Conservation (phyloP, 1,140 invertebrate species). For the Aphaenogaster rudis region DNA sequence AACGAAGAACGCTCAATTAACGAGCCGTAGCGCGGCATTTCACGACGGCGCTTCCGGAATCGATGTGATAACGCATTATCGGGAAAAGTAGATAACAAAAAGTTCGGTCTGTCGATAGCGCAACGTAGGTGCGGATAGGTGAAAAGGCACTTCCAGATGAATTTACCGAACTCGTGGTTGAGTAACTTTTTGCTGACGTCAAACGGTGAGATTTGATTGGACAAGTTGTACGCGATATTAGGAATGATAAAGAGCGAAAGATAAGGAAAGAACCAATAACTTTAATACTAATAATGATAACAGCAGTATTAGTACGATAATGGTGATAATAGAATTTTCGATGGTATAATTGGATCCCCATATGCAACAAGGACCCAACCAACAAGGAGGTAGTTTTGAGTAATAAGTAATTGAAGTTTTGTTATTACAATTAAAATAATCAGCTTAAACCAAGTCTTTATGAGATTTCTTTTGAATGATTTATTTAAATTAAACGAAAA, state of each 20-base stretch:
- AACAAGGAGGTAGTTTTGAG: no score
- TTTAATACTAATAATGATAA: background rate
- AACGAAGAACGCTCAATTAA: conserved; percentile 66
- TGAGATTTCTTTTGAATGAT: no score
- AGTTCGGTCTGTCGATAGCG: background rate
- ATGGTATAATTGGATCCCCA: background rate
- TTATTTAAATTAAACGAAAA: no score
- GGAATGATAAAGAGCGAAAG: background rate
- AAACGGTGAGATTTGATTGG: background rate
- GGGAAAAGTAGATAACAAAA: conserved; percentile 23
- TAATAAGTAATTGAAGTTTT: no score
- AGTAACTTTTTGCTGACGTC: background rate
- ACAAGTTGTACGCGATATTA: background rate
- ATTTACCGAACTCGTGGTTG: background rate
- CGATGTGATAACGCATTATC: conserved; percentile 31
- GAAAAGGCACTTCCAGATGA: background rate
- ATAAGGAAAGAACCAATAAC: background rate
- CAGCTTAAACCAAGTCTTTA: no score
- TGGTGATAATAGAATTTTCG: background rate
- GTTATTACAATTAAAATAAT: no score
- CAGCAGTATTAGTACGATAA: background rate
- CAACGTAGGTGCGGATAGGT: background rate
- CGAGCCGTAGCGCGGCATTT: conserved; percentile 13
- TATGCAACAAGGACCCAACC: no score
- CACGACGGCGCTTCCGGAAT: conserved; percentile 30